A percentile compares a stretch with the other conserved stretches of the same genome.
These are phyloP conservation scores for Trichonephila clavipes DNA, from an alignment of 1,140 invertebrate species.

Conservation along the genomic window DNA sequence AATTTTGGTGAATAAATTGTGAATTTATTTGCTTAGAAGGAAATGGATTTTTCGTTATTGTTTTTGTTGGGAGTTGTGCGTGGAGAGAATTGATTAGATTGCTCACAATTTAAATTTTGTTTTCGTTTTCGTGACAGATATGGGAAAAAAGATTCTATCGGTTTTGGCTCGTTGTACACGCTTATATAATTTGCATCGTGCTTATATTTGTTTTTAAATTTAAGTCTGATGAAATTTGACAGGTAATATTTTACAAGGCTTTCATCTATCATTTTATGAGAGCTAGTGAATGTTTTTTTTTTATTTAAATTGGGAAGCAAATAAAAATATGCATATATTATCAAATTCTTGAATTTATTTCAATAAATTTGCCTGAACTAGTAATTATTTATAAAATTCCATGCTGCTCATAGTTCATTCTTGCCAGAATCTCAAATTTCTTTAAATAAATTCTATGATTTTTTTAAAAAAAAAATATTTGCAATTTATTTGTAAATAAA, in stretches of 20 bases:
- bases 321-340: too few relatives aligned
- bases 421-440: too few relatives aligned
- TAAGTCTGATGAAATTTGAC: background rate
- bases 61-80: background rate
- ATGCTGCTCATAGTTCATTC: too few relatives aligned
- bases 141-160: background rate
- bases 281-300: too few relatives aligned
- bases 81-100: background rate
- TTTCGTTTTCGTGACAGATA: background rate
- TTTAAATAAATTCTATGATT: too few relatives aligned
- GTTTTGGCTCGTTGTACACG: background rate
- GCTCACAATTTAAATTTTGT: background rate
- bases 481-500: too few relatives aligned
- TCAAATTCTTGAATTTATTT: background rate
- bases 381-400: too few relatives aligned
- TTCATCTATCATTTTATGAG: background rate
- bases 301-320: too few relatives aligned
- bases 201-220: background rate
- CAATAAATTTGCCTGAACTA: too few relatives aligned
- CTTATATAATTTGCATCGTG: background rate
- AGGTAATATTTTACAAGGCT: background rate
- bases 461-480: too few relatives aligned
- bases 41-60: background rate
- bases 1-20: conserved; percentile 38
- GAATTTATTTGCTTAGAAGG: conserved; percentile 23